Percentiles rank a stretch among this genome's conserved stretches.
These are phyloP conservation scores for Nebria salina DNA, from an alignment of 2,888 invertebrate genomes.

Conservation along the genomic window DNA sequence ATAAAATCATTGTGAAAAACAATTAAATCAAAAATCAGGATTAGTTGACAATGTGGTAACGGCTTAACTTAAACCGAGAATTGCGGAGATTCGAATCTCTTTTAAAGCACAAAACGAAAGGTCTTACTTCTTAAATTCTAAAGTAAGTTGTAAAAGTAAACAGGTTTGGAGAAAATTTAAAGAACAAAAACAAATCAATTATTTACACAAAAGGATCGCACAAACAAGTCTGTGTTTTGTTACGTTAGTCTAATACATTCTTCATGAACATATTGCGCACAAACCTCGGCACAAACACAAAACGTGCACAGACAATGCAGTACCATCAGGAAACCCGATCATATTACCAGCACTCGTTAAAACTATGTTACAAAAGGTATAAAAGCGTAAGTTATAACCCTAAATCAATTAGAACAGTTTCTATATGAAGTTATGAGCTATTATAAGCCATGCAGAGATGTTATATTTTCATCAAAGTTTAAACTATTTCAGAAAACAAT, in stretches of 20 bases:
- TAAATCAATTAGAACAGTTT: not conserved
- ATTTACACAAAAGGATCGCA: not conserved
- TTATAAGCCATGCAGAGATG: not conserved
- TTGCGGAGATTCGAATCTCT: too few relatives aligned
- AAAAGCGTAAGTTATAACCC: not conserved
- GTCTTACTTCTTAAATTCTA: not conserved
- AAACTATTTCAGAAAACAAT: not conserved
- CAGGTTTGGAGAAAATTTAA: too few relatives aligned
- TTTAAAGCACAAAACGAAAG: too few relatives aligned
- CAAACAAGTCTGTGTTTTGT: not conserved
- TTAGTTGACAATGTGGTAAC: too few relatives aligned
- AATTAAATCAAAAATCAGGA: too few relatives aligned
- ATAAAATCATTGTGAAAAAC: too few relatives aligned
- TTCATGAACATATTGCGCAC: not conserved
- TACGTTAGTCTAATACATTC: not conserved
- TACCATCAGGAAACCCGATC: not conserved
- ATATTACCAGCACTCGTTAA: not conserved
- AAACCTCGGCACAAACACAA: not conserved
- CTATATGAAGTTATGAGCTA: not conserved
- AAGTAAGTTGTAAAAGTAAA: not conserved
- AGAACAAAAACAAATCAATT: not conserved
- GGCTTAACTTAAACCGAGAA: too few relatives aligned
- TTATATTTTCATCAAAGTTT: not conserved
- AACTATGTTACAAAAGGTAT: not conserved
- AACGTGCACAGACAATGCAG: not conserved